These are phyloP conservation scores for Blastomussa wellsi DNA, from an alignment of 92 coral and sea anemone species.

Conservation along the genomic window DNA sequence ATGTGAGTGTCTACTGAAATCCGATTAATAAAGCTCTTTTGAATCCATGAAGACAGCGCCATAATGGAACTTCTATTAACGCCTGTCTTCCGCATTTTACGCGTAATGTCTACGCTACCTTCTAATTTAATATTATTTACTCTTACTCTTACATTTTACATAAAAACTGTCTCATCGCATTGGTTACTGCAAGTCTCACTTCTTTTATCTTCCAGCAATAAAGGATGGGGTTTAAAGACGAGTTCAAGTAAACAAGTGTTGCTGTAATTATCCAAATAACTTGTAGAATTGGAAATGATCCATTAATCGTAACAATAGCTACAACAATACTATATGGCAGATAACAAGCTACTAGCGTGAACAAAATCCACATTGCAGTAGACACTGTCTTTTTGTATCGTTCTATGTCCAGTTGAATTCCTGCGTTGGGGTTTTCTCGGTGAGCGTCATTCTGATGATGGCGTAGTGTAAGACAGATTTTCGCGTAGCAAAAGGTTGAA, in stretches of 20 bases:
- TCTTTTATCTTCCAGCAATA: not conserved
- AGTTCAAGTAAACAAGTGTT: not conserved
- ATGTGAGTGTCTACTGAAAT: too few relatives aligned
- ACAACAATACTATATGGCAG: not conserved
- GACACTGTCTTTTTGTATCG: not conserved
- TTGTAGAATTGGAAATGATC: not conserved
- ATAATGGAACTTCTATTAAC: too few relatives aligned
- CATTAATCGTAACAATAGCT: too few relatives aligned
- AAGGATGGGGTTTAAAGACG: not conserved
- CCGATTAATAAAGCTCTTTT: too few relatives aligned
- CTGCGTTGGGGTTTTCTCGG: not conserved
- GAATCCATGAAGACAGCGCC: too few relatives aligned
- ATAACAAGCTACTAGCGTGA: not conserved
- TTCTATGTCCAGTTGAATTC: not conserved
- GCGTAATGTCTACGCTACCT: too few relatives aligned
- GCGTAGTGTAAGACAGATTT: not conserved
- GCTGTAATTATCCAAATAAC: not conserved
- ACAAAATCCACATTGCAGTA: not conserved
- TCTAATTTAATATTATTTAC: too few relatives aligned
- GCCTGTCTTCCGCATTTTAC: too few relatives aligned
- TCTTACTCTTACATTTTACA: too few relatives aligned
- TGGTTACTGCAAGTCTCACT: not conserved
- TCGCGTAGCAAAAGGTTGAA: not conserved
- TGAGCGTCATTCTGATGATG: not conserved
- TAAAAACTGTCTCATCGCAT: not conserved